Conservation (phyloP, 2,113 vertebrate genomes). For the Rhadina sibilatrix region DNA sequence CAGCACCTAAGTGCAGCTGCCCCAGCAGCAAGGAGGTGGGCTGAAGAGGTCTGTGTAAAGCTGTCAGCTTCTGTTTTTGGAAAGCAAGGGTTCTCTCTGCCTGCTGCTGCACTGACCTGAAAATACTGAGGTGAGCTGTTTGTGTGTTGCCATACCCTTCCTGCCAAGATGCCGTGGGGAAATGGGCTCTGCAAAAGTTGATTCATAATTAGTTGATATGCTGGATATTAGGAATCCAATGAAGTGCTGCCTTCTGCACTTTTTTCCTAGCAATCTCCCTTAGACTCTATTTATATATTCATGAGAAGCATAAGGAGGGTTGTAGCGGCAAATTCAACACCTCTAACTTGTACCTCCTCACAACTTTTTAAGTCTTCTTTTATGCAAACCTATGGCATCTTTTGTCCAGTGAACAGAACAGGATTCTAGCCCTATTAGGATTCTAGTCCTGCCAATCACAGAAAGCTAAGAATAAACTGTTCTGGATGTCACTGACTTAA, state of each 20-base stretch:
- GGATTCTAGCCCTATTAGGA: background rate
- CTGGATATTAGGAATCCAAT: background rate
- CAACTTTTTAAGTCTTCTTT: background rate
- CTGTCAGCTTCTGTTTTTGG: background rate
- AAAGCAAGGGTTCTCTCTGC: background rate
- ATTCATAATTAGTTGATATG: background rate
- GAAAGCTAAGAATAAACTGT: background rate
- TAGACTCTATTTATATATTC: background rate
- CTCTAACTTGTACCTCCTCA: background rate
- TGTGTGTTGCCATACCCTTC: fast-evolving
- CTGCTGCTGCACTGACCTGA: background rate
- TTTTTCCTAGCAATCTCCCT: background rate
- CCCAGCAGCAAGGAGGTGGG: background rate
- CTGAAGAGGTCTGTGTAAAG: background rate
- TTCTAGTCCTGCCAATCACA: background rate
- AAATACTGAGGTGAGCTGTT: background rate
- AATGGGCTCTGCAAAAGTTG: background rate
- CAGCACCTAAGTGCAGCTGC: background rate
- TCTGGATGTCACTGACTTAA: background rate
- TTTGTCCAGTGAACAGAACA: background rate
- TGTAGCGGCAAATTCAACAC: background rate
- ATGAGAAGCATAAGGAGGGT: background rate
- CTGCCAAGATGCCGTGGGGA: background rate
- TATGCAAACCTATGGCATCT: background rate
- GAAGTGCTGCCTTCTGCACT: background rate